Percentiles rank a stretch among this genome's conserved stretches.
Evolutionary conservation across 2,888 invertebrate species (phyloP).

Genomic region (Pammene aurita): DNA sequence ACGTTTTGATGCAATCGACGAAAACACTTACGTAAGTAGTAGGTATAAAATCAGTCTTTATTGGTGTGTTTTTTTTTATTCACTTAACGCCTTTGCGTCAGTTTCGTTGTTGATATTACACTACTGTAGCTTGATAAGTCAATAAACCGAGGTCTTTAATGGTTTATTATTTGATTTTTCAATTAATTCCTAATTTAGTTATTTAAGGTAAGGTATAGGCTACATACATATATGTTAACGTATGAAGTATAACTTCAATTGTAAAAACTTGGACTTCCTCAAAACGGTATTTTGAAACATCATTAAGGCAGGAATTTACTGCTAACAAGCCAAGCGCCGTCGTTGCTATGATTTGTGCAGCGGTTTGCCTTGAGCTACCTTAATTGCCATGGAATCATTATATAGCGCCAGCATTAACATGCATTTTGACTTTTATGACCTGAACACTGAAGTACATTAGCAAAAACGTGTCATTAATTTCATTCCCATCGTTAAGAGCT

Average conservation of each 20-base stretch:
- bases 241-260: too few species aligned
- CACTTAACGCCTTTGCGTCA: constrained; percentile 4
- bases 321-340: constrained; percentile 3
- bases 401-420: not conserved
- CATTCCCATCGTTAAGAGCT: too few species aligned
- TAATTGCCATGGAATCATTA: constrained; percentile 25
- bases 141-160: constrained; percentile 8
- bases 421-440: not conserved
- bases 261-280: too few species aligned
- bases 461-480: too few species aligned
- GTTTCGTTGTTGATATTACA: not conserved
- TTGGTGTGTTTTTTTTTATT: not conserved
- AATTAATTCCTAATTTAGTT: not conserved
- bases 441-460: too few species aligned
- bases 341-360: constrained; percentile 25
- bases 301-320: not conserved
- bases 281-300: not conserved
- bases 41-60: not conserved
- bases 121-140: constrained; percentile 1
- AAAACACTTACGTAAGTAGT: not conserved
- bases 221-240: too few species aligned
- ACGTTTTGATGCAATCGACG: constrained; percentile 21
- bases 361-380: constrained; percentile 26
- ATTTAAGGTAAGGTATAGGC: too few species aligned
- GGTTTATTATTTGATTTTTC: not conserved